Conservation (phyloP, 2,888 invertebrate genomes). For the Bruchidius siliquastri region DNA sequence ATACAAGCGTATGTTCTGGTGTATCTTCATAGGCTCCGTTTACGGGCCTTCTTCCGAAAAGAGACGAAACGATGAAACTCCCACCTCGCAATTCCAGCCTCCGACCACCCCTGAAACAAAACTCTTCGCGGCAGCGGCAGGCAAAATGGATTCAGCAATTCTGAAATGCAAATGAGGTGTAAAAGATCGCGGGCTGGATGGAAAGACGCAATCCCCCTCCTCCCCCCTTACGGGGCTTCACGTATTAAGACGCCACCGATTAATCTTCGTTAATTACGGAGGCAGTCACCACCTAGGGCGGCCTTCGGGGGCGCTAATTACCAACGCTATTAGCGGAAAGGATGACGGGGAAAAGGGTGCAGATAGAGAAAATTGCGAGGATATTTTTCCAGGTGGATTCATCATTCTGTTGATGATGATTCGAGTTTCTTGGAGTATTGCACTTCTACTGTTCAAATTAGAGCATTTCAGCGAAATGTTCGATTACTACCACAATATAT, state of each 20-base stretch:
- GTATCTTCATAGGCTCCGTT: too few relatives aligned
- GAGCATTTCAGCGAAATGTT: too few relatives aligned
- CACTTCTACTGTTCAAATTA: too few relatives aligned
- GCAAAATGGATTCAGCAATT: conserved; percentile 44
- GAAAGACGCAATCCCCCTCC: conserved; percentile 25
- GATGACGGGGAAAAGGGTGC: not conserved
- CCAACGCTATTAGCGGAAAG: conserved; percentile 9
- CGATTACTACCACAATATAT: too few relatives aligned
- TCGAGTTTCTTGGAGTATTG: too few relatives aligned
- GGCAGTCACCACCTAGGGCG: conserved; percentile 23
- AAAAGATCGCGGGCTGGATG: conserved; percentile 43
- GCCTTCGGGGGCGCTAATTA: conserved; percentile 39
- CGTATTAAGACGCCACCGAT: conserved; percentile 31
- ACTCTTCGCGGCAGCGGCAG: conserved; percentile 19
- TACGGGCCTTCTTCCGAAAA: too few relatives aligned
- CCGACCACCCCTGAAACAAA: conserved; percentile 37
- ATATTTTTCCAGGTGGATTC: not conserved
- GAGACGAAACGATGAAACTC: too few relatives aligned
- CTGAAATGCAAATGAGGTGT: conserved; percentile 48
- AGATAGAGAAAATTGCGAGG: not conserved
- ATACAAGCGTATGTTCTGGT: too few relatives aligned
- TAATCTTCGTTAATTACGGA: conserved; percentile 33
- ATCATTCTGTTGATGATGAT: not conserved
- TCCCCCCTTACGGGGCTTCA: too few relatives aligned
- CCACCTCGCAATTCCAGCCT: too few relatives aligned